Evolutionary conservation across 2,888 invertebrate genomes (phyloP).

Genomic region (Siphlonurus alternatus): DNA sequence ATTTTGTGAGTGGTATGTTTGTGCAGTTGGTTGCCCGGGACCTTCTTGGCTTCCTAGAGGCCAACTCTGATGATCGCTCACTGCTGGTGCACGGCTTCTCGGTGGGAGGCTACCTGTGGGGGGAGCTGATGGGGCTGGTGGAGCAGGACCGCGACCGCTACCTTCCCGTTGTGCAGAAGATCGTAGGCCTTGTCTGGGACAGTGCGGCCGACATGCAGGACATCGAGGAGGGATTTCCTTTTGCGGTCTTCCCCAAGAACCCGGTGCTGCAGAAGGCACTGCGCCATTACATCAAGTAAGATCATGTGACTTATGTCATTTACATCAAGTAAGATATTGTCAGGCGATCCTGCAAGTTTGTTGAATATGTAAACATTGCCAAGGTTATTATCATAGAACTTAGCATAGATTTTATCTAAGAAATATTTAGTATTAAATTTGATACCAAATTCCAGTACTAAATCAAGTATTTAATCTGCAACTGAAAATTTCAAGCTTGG

Average conservation of each 20-base stretch:
- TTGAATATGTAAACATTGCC: no score
- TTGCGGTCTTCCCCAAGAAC: constrained; percentile 23
- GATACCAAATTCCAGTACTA: no score
- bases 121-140: constrained; percentile 22
- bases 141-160: constrained; percentile 18
- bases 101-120: constrained; percentile 30
- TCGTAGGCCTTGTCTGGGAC: constrained; percentile 30
- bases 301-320: no score
- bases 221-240: constrained; percentile 27
- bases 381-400: no score
- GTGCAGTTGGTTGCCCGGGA: constrained; percentile 23
- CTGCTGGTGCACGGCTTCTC: constrained; percentile 30
- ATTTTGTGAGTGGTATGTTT: no score
- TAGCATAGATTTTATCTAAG: no score
- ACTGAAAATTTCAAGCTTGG: no score
- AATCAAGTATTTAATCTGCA: no score
- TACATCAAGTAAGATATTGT: background rate
- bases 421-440: background rate
- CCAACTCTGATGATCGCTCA: constrained; percentile 20
- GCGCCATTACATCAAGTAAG: constrained; percentile 21
- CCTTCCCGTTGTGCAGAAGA: constrained; percentile 19
- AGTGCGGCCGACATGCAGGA: constrained; percentile 29
- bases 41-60: constrained; percentile 22
- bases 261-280: constrained; percentile 21
- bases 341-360: background rate